Conservation (phyloP, 2,888 invertebrate species). For the Epinotia ramella region DNA sequence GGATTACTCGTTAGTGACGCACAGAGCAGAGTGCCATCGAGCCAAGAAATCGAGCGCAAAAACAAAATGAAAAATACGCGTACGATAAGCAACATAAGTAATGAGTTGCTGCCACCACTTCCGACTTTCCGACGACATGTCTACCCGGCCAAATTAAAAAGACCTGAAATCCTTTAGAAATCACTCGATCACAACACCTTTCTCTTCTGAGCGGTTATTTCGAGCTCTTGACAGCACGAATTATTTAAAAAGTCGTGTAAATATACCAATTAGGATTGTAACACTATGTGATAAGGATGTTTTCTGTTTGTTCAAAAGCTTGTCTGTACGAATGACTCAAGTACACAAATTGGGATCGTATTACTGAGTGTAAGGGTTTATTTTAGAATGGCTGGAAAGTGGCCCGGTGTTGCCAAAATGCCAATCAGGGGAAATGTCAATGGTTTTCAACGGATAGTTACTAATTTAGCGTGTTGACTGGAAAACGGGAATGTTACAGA, state of each 20-base stretch:
- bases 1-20: conserved; percentile 16
- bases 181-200: not conserved
- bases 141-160: not conserved
- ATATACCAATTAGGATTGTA: conserved; percentile 13
- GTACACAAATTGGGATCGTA: conserved; percentile 13
- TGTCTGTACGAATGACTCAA: not conserved
- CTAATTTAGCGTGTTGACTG: conserved; percentile 34
- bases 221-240: conserved; percentile 30
- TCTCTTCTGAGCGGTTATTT: not conserved
- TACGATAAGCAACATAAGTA: conserved; percentile 36
- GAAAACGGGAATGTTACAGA: not conserved
- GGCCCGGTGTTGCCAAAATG: conserved; percentile 36
- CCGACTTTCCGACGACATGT: conserved; percentile 27
- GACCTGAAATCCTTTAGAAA: not conserved
- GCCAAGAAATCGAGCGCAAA: conserved; percentile 8
- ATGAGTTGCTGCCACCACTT: conserved; percentile 33
- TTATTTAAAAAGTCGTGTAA: conserved; percentile 21
- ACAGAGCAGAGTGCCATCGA: not conserved
- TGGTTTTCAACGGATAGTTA: conserved; percentile 43
- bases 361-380: not conserved
- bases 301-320: not conserved
- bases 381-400: not conserved
- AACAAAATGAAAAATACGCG: conserved; percentile 22
- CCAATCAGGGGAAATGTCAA: conserved; percentile 42
- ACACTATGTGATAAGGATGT: conserved; percentile 6